Evolutionary conservation across 1,140 invertebrate genomes (phyloP), one percentile per base, ranked within the genome.

Genomic region (Rhopalosiphum padi): DNA sequence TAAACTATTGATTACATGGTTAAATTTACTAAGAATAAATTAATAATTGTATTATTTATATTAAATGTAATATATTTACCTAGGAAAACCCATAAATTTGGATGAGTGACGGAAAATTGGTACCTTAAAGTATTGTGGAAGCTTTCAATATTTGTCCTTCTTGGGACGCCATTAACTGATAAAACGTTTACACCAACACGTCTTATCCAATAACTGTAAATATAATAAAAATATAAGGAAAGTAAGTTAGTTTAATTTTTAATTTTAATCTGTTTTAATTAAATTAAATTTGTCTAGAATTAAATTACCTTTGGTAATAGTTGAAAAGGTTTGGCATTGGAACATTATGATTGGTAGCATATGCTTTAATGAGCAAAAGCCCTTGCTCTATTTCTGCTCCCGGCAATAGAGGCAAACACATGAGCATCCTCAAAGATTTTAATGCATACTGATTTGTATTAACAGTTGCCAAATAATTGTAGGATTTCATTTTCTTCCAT

Each of bases 1-100:
- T n/a, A n/a, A n/a, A n/a, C n/a, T n/a, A n/a, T n/a, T n/a, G n/a
- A n/a, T n/a, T n/a, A n/a, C n/a, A n/a, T n/a, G n/a, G n/a, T n/a
- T n/a, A n/a, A n/a, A n/a, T n/a, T n/a, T n/a, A n/a, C n/a, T n/a
- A n/a, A n/a, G n/a, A n/a, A n/a, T n/a, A n/a, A n/a, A n/a, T n/a
- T n/a, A n/a, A n/a, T n/a, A n/a, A n/a, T n/a, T n/a, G n/a, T n/a
- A n/a, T n/a, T n/a, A n/a, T n/a, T n/a, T n/a, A n/a, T n/a, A n/a
- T n/a, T n/a, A n/a, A n/a, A 77, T 30, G n/a, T n/a, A 77, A 11
- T 88, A 51, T 48, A n/a, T 46, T 48, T 88, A 88, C 86, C 46
- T 30, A 51, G 30, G 18, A 88, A 88, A 51, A 51, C 25, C 86
- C 86, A 88, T 88, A 88, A 88, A n/a, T 88, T 88, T 25, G 86